Evolutionary conservation across 37 sponge, comb jelly and placozoan species (phyloP), one percentile per base, ranked within the genome.

Genomic region (Dysidea cf. avara): DNA sequence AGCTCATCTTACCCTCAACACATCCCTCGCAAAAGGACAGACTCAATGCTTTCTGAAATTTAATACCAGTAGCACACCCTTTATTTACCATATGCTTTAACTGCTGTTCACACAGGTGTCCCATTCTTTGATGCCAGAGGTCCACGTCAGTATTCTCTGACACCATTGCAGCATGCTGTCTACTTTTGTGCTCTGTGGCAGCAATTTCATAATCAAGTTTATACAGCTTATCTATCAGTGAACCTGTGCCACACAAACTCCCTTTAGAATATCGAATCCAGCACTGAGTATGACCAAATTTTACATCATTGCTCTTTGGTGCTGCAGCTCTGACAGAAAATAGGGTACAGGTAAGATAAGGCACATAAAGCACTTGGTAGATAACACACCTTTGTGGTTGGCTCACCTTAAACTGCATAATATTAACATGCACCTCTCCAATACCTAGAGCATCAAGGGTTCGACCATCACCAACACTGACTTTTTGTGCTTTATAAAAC

Each of bases 101-200:
- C 7, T 7, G 54, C 51, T 68, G 76, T 21, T 61, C 64, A 70
- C 49, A 69, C 26, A 46, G 35, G 53, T 76, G 84, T 34, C 84
- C 84, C 26, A 83, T 64, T 56, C 84, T 52, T 24, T 69, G 77
- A 69, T 83, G 84, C 84, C 77, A 83, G 7, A 76, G 40, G 33
- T 83, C 66, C 20, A 76, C 29, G 5, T 61, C 38, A 26, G 12
- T 18, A 0, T 59, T 17, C 16, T 55, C 61, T 2, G 31, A 48
- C 57, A 68, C 83, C 46, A 56, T 14, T 52, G 74, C 50, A n/a
- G 67, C 74, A n/a, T 43, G 37, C 46, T 43, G 7, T 43, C 46
- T 43, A 9, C 5, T 43, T 5, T 43, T 9, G 46, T 43, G 46
- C 43, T 63, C 81, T 18, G 28, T 16, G 3, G 30, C 28, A 33